Evolutionary conservation across 2,797 vertebrate species (phyloP), one percentile per base, ranked within the genome.

Genomic region (Leuciscus waleckii): DNA sequence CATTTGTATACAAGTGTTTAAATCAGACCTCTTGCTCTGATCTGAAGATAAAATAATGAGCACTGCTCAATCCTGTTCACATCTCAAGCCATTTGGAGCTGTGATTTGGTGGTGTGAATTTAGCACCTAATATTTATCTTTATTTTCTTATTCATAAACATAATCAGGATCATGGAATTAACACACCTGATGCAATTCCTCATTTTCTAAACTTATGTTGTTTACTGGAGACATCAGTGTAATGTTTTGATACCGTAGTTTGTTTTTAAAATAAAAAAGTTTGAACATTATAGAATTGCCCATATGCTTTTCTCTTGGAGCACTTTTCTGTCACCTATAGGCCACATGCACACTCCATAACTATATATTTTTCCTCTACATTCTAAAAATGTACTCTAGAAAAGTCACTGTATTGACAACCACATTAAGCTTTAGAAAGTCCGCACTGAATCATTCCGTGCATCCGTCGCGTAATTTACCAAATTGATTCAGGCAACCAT

Each of bases 1-100:
- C 83, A 88, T 89, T 88, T 90, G 88, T 81, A 90, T 91, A 79
- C 32, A 23, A 89, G 83, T 13, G 26, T 83, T 74, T 82, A 79
- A 87, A 83, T 82, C 41, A 51, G 74, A 84, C 56, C 85, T 78
- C 65, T 77, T 67, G 68, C 85, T 84, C 51, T 84, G 63, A 79
- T 88, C 65, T 69, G 41, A 67, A 87, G 83, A 90, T 88, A 70
- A 85, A 88, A 89, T 77, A 63, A 83, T 82, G 75, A 79, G 82
- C 71, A 69, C 61, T 74, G 73, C 79, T 87, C 43, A 79, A 71
- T 76, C 46, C 74, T 78, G 87, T 86, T 87, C 85, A 83, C 82
- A 87, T 87, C 79, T 78, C 35, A 35, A 35, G 35, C 35, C 35
- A 26, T 81, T 74, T 79, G 73, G n/a, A 78, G 41, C 32, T 71